phyloP scores from a whole-genome alignment of 2,888 invertebrate genomes.

The Lathronympha strigana region DNA sequence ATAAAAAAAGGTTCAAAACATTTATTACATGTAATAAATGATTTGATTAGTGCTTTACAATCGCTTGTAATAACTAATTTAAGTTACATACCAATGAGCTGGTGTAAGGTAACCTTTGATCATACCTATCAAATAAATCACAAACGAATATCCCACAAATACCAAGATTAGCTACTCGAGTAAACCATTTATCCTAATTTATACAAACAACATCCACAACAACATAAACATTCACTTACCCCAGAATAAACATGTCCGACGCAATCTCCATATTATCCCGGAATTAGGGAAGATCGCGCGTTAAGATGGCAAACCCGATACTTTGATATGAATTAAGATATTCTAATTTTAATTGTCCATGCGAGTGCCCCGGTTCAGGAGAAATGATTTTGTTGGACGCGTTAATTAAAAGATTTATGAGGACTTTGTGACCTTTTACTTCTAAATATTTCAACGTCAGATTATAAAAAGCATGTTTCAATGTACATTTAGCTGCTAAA shows the following conservation, averaged over 20 bases:
- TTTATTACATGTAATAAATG: too few species aligned
- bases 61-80: too few species aligned
- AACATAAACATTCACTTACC: constrained; percentile 73
- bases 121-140: neutral
- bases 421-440: neutral
- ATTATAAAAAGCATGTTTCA: too few species aligned
- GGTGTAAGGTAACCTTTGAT: too few species aligned
- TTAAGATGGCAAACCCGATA: constrained; percentile 84
- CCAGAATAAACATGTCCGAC: constrained; percentile 78
- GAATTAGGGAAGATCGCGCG: constrained; percentile 81
- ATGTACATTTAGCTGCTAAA: too few species aligned
- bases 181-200: constrained; percentile 22
- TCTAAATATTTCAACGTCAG: too few species aligned
- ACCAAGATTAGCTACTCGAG: neutral
- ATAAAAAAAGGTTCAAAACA: too few species aligned
- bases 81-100: too few species aligned
- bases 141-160: neutral
- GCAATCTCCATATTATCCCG: constrained; percentile 72
- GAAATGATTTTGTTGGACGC: constrained; percentile 33
- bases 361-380: constrained; percentile 40
- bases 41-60: too few species aligned
- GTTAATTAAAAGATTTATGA: constrained; percentile 34
- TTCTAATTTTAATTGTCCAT: constrained; percentile 86
- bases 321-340: constrained; percentile 89
- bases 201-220: constrained; percentile 42